Evolutionary conservation across 2,113 vertebrate species (phyloP), one percentile per base, ranked within the genome.

Genomic region (Riparia riparia): DNA sequence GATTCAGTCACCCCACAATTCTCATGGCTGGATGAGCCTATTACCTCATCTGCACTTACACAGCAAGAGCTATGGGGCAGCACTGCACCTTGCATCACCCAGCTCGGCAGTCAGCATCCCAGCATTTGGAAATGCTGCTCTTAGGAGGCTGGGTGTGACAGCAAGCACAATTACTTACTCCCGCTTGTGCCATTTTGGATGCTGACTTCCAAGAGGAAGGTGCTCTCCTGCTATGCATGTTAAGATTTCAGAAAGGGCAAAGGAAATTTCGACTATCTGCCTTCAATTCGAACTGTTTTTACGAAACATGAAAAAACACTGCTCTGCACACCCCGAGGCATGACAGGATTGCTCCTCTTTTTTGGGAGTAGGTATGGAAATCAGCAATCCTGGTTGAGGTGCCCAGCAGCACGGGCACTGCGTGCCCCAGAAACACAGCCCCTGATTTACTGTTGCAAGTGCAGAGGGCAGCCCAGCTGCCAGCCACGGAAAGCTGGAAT

Each of bases 371-470:
- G 37, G 34, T 58, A 39, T 6, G 34, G 42, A 87, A 78, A 90
- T 50, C 2, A 9, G 56, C 54, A 63, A 20, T 29, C 37, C 31
- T 31, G 10, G 49, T 2, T 41, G 47, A 42, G 29, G 17, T 1
- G 3, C 42, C 19, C 76, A 34, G 28, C 3, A 6, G n/a, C 26
- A 58, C 41, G 56, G 56, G 28, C 44, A 61, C 28, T 14, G 15
- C 0, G 1, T 2, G 3, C 7, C 37, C 39, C 37, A 53, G 18
- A 63, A 66, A 68, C 0, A 0, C 50, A 37, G 58, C 32, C 60
- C 28, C 49, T 11, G 22, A 58, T 34, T 63, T 47, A 71, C 5
- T 5, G n/a, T 25, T 42, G 17, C 9, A 11, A 74, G 74, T 1
- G 1, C 65, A 70, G 76, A 84, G 39, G 41, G 56, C 50, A 77